Evolutionary conservation across 2,888 invertebrate species (phyloP), one percentile per base, ranked within the genome.

Genomic region (Phortica okadai): DNA sequence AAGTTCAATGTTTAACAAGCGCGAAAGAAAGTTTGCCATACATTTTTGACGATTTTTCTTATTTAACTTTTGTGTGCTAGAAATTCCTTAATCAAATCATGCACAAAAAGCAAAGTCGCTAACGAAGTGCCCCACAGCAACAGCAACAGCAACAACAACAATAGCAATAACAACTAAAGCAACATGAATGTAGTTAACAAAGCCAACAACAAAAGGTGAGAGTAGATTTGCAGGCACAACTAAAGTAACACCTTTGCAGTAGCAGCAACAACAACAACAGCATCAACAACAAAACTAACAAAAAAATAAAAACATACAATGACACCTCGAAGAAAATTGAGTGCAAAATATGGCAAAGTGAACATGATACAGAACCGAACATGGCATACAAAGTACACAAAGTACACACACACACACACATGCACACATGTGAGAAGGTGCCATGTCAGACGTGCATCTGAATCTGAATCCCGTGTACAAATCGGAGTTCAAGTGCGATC

Each of bases 71-170:
- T 69, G 44, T 69, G 14, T 11, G 16, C 11, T 84, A 84, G 83
- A 80, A 85, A 85, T 81, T 84, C 86, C 83, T 86, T 87, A 86
- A 86, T 86, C 88, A 87, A 84, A 82, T 78, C 77, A 80, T 86
- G 85, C 70, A 86, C 85, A 83, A 82, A 58, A 73, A 62, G 25
- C 59, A 21, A 73, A 74, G 67, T 74, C 79, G 80, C 86, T 87
- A 87, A 87, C 88, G 87, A 88, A 87, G 88, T 80, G 84, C 88
- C 84, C 21, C 64, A 44, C 66, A 69, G 70, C 76, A 76, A 75
- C 74, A 76, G 75, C 72, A 66, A 74, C 58, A 67, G 77, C 59
- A 73, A 73, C 54, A 67, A 73, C 56, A 75, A 64, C 54, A 62
- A 70, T 42, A 75, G 69, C 21, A 75, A 62, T 14, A 73, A 42